A percentile compares a stretch with the other conserved stretches of the same genome.
Evolutionary conservation across 2,797 vertebrate species (phyloP).

Genomic region (Lindbergichthys nudifrons): DNA sequence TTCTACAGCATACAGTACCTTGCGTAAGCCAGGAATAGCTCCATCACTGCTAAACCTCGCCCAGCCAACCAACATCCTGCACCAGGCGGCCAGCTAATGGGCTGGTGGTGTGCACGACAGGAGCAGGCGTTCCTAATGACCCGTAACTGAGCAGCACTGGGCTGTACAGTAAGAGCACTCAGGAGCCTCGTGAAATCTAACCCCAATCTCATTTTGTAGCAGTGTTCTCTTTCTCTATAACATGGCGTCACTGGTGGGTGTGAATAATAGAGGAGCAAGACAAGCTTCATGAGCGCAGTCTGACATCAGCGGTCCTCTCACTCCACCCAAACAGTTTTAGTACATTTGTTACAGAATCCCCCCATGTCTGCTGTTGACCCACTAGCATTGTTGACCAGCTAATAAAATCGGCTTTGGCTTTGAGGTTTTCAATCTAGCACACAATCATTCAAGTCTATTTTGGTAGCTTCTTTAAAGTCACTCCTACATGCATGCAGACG

Average conservation of each 20-base stretch:
- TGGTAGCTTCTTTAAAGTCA: constrained; percentile 45
- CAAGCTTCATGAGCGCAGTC: constrained; percentile 2
- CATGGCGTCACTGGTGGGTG: constrained; percentile 45
- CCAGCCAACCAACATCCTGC: constrained; percentile 37
- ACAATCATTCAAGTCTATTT: constrained; percentile 48
- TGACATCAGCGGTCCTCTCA: constrained; percentile 6
- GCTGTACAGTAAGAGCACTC: constrained; percentile 69
- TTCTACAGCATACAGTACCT: constrained; percentile 2
- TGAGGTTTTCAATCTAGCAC: constrained; percentile 38
- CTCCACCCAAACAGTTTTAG: constrained; percentile 18
- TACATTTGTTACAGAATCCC: constrained; percentile 31
- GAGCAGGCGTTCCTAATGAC: constrained; percentile 72
- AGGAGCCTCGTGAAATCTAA: constrained; percentile 69
- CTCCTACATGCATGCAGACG: constrained; percentile 52
- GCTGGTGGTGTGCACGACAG: constrained; percentile 49
- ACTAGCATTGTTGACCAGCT: constrained; percentile 36
- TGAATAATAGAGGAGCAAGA: constrained; percentile 54
- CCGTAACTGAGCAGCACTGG: constrained; percentile 57
- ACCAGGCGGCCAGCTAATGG: constrained; percentile 64
- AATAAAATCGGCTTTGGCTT: constrained; percentile 49
- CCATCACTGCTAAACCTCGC: constrained; percentile 32
- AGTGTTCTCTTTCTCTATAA: constrained; percentile 54
- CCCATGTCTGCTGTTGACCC: constrained; percentile 36
- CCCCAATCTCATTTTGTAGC: constrained; percentile 66
- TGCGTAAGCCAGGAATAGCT: constrained; percentile 15